Evolutionary conservation across 2,797 vertebrate genomes (phyloP).

Genomic region (Masticophis lateralis): DNA sequence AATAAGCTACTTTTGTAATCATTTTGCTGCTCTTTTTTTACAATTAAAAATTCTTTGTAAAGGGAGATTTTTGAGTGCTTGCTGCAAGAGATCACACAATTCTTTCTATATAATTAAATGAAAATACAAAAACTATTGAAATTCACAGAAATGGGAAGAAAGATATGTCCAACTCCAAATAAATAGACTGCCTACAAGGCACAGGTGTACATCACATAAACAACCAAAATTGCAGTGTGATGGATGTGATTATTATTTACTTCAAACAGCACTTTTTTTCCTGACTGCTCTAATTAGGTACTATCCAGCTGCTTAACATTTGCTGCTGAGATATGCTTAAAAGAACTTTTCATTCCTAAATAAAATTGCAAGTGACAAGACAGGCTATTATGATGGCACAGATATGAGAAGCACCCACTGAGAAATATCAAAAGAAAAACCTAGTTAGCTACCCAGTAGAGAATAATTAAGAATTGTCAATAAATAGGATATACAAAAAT

Average conservation of each 20-base stretch:
- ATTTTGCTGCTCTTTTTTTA: background rate
- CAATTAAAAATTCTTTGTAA: conserved; percentile 51
- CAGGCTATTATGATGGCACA: conserved; percentile 15
- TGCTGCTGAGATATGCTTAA: conserved; percentile 38
- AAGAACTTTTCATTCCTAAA: conserved; percentile 31
- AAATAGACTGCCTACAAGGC: conserved; percentile 46
- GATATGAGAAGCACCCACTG: background rate
- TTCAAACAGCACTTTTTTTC: conserved; percentile 36
- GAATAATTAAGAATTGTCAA: background rate
- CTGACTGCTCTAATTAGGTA: conserved; percentile 56
- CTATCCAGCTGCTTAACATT: conserved; percentile 63
- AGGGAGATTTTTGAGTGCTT: conserved; percentile 36
- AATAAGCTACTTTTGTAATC: background rate
- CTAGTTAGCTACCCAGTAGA: background rate
- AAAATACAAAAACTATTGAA: conserved; percentile 45
- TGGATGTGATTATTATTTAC: conserved; percentile 62
- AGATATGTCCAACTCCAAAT: conserved; percentile 26
- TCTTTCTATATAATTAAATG: conserved; percentile 54
- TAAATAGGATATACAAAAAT: background rate
- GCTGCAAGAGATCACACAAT: conserved; percentile 45
- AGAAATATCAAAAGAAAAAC: background rate
- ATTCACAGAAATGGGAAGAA: conserved; percentile 38
- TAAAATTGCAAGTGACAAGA: conserved; percentile 8
- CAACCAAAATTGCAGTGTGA: conserved; percentile 47
- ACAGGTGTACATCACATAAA: conserved; percentile 49